These are phyloP conservation scores for Uloborus plumipes DNA, from an alignment of 2,888 invertebrate species.

Conservation along the genomic window DNA sequence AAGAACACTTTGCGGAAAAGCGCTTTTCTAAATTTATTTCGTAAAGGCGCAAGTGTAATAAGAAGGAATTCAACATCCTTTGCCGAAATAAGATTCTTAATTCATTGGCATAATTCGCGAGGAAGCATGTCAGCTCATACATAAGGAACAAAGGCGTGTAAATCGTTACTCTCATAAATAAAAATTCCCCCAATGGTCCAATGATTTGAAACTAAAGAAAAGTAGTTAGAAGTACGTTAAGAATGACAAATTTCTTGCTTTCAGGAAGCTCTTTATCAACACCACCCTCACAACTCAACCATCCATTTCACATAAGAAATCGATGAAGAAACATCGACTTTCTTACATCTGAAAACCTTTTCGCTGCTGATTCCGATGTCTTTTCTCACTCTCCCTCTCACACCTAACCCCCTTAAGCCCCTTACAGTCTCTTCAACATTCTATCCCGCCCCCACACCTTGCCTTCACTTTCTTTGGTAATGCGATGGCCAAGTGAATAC, in stretches of 20 bases:
- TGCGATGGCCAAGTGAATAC: constrained; percentile 51
- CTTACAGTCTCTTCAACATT: constrained; percentile 19
- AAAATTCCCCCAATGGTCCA: too few species aligned
- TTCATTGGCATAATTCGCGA: too few species aligned
- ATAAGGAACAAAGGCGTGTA: too few species aligned
- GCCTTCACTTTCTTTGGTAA: constrained; percentile 24
- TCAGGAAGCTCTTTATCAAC: background rate
- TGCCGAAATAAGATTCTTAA: too few species aligned
- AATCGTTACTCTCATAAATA: too few species aligned
- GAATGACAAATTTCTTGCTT: constrained; percentile 6
- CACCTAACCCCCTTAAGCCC: constrained; percentile 27
- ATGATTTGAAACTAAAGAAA: background rate
- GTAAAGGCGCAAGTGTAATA: too few species aligned
- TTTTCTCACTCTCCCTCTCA: constrained; percentile 7
- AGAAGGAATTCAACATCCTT: too few species aligned
- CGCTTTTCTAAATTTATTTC: too few species aligned
- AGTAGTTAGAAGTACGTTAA: constrained; percentile 1
- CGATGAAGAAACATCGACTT: constrained; percentile 32
- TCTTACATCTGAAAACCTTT: constrained; percentile 39
- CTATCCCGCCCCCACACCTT: constrained; percentile 2
- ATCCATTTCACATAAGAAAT: constrained; percentile 42
- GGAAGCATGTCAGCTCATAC: too few species aligned
- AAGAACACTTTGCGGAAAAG: too few species aligned
- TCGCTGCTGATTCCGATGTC: constrained; percentile 21
- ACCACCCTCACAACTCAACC: constrained; percentile 13